Conservation (phyloP, 1,140 invertebrate species). For the Onthophagus taurus region DNA sequence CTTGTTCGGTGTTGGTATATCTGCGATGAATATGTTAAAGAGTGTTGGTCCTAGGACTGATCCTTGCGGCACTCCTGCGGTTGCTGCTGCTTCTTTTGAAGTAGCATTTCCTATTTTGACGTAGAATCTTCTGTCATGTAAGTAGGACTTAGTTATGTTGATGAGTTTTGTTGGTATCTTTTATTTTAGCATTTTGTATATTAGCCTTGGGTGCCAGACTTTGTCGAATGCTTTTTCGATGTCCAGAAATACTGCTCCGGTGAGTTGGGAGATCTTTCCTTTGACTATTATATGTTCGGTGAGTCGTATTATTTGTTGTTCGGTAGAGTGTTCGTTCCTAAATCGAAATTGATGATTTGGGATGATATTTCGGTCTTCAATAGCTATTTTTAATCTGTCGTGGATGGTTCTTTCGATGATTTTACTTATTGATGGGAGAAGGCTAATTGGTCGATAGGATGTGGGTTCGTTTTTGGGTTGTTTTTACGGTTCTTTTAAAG, state of each 20-base stretch:
- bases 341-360: no score
- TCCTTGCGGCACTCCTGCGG: no score
- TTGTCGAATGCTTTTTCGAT: conserved; percentile 2
- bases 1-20: background rate
- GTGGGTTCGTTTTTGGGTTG: background rate
- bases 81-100: no score
- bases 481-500: background rate
- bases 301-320: background rate
- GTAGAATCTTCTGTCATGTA: background rate
- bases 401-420: background rate
- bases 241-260: background rate
- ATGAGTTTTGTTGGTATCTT: background rate
- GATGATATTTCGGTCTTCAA: no score
- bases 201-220: background rate
- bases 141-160: background rate
- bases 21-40: background rate
- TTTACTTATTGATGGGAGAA: background rate
- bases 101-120: background rate
- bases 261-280: background rate
- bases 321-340: no score
- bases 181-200: background rate
- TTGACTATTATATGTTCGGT: background rate
- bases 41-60: background rate
- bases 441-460: background rate
- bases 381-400: background rate